A percentile compares a stretch with the other conserved stretches of the same genome.
Conservation (phyloP, 2,888 invertebrate genomes). For the Linnaemya tessellans region DNA sequence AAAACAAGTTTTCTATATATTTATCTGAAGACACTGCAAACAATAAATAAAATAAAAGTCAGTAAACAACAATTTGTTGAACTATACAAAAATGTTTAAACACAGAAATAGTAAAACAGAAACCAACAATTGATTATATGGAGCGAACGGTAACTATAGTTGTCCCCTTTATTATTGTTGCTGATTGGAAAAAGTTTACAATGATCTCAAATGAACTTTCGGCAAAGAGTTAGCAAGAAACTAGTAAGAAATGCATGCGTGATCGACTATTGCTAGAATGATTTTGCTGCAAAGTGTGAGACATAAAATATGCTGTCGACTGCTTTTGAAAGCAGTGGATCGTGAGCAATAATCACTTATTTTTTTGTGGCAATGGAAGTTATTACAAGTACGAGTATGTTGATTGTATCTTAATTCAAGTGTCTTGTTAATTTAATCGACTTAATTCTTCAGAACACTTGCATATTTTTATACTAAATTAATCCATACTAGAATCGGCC, state of each 20-base stretch:
- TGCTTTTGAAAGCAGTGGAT: neutral
- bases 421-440: neutral
- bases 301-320: neutral
- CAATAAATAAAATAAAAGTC: conserved; percentile 7
- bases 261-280: neutral
- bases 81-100: neutral
- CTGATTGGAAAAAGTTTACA: conserved; percentile 11
- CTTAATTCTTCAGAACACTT: neutral
- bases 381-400: neutral
- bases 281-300: neutral
- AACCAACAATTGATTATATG: conserved; percentile 16
- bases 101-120: neutral
- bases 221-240: conserved; percentile 4
- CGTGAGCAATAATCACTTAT: neutral
- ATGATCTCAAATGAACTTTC: conserved; percentile 6
- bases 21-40: conserved; percentile 3
- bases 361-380: neutral
- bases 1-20: conserved; percentile 45
- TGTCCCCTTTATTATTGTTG: neutral
- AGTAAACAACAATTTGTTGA: neutral
- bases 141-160: neutral
- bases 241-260: neutral
- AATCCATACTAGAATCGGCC: neutral
- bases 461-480: neutral
- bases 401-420: neutral